Conservation (phyloP, 2,888 invertebrate genomes). For the Cryptosula pallasiana region DNA sequence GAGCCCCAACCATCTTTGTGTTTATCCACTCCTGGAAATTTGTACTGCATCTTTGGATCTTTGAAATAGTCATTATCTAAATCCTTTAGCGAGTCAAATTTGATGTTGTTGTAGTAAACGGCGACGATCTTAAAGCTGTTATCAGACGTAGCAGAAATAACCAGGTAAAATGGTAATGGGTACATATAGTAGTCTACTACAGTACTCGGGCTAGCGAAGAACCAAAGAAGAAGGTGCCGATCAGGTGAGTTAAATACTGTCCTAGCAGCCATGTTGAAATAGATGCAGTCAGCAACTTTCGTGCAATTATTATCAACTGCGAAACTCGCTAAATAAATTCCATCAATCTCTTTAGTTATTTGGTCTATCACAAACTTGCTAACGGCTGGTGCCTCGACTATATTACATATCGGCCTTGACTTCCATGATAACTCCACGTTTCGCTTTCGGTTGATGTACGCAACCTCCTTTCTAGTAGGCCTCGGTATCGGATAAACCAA, state of each 20-base stretch:
- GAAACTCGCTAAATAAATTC: background rate
- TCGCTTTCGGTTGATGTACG: background rate
- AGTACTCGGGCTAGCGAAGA: background rate
- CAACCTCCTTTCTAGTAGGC: background rate
- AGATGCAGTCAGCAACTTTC: background rate
- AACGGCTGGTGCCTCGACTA: background rate
- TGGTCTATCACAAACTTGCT: background rate
- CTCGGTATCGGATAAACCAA: conserved; percentile 4
- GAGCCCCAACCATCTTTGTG: background rate
- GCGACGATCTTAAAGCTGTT: background rate
- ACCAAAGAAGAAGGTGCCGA: background rate
- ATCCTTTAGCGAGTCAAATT: conserved; percentile 5
- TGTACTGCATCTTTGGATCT: background rate
- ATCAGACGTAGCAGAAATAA: background rate
- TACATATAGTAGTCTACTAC: conserved; percentile 19
- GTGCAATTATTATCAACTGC: background rate
- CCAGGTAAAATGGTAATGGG: conserved; percentile 6
- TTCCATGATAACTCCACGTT: background rate
- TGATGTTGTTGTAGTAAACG: background rate
- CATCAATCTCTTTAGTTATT: background rate
- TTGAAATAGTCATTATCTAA: background rate
- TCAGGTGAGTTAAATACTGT: background rate
- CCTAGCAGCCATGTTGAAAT: background rate
- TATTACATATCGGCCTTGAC: background rate
- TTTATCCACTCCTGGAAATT: background rate